A percentile compares a stretch with the other conserved stretches of the same genome.
phyloP scores from a whole-genome alignment of 2,113 vertebrate genomes.

The Eira barbara region DNA sequence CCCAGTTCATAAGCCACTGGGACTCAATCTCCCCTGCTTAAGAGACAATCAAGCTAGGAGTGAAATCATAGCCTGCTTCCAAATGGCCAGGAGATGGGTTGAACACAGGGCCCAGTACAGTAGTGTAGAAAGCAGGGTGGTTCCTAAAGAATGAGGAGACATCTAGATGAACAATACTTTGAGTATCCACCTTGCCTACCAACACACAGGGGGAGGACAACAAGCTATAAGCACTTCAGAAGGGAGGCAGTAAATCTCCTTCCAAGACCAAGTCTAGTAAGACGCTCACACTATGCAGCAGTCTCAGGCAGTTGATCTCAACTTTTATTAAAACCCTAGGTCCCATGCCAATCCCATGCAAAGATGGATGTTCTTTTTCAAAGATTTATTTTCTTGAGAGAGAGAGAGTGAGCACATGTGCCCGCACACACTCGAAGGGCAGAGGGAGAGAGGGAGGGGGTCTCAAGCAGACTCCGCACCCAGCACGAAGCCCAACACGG shows the following conservation, averaged over 20 bases:
- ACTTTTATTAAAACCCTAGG: neutral
- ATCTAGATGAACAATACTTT: neutral
- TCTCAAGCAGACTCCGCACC: neutral
- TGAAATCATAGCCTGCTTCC: neutral
- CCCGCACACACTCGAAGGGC: neutral
- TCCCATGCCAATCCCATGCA: neutral
- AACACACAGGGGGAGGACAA: neutral
- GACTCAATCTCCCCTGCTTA: neutral
- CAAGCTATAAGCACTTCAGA: neutral
- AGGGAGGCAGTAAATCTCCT: neutral
- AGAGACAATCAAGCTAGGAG: neutral
- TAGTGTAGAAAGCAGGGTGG: neutral
- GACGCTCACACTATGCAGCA: neutral
- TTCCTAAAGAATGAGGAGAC: neutral
- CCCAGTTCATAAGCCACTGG: neutral
- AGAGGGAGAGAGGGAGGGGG: neutral
- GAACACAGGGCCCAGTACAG: neutral
- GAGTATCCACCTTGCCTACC: neutral
- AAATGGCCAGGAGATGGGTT: neutral
- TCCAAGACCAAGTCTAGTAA: neutral
- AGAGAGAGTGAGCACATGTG: too few relatives aligned
- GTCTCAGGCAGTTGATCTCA: neutral
- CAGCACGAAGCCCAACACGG: neutral
- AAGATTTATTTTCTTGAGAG: neutral
- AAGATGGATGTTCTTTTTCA: neutral